Conservation (phyloP, 2,113 vertebrate genomes). For the Pelodiscus sinensis region DNA sequence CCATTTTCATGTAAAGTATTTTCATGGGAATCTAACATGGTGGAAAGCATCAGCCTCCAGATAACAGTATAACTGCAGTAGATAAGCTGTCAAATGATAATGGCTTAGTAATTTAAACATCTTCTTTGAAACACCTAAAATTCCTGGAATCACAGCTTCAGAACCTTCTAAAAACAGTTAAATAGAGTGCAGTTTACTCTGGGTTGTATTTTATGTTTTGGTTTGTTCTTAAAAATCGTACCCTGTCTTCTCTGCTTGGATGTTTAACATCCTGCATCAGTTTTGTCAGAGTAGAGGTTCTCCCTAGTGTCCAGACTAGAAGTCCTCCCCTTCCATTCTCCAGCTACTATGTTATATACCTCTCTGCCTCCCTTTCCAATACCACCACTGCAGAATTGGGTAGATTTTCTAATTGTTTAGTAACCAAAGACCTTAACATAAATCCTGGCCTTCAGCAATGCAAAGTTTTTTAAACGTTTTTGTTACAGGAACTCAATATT, state of each 20-base stretch:
- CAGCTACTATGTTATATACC: neutral
- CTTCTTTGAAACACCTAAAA: neutral
- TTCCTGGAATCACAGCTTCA: neutral
- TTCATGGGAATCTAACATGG: neutral
- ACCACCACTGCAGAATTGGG: neutral
- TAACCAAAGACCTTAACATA: neutral
- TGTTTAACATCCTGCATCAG: neutral
- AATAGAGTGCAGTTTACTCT: neutral
- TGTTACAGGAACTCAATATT: neutral
- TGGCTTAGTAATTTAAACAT: neutral
- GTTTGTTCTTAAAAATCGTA: neutral
- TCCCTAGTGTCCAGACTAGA: neutral
- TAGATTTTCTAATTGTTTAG: constrained; percentile 8
- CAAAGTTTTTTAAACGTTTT: neutral
- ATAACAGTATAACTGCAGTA: accelerated
- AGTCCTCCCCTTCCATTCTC: neutral
- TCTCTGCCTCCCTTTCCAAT: neutral
- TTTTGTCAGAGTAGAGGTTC: neutral
- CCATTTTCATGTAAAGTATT: neutral
- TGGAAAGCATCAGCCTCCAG: neutral
- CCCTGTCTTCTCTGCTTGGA: neutral
- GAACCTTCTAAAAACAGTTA: neutral
- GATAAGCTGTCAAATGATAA: neutral
- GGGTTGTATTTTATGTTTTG: neutral
- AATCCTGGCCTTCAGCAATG: neutral